These are phyloP conservation scores for Caranx ignobilis DNA, from an alignment of 2,113 vertebrate genomes.

Conservation along the genomic window DNA sequence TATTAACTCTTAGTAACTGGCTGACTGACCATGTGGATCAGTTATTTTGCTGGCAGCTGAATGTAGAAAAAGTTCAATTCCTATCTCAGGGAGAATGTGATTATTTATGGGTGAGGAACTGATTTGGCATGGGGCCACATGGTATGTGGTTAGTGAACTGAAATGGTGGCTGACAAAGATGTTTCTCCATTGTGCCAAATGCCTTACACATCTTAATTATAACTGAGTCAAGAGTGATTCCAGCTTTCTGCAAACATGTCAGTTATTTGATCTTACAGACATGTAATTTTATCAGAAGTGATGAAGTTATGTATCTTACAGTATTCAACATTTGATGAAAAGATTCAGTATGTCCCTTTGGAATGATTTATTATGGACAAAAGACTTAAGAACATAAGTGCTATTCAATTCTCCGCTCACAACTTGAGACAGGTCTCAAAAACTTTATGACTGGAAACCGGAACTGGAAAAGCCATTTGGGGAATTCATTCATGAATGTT, in stretches of 20 bases:
- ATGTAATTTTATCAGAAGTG: not conserved
- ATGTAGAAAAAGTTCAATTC: not conserved
- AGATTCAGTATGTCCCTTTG: not conserved
- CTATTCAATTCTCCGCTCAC: not conserved
- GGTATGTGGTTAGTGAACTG: not conserved
- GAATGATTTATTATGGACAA: not conserved
- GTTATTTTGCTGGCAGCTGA: not conserved
- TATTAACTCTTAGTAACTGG: not conserved
- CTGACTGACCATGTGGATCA: not conserved
- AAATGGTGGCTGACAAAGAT: slow-evolving; percentile 15
- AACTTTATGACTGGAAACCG: not conserved
- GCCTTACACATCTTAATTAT: not conserved
- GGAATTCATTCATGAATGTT: not conserved
- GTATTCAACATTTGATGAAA: not conserved
- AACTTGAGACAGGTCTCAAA: not conserved
- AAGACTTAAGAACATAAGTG: not conserved
- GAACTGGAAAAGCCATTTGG: no score
- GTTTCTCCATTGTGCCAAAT: slow-evolving; percentile 2
- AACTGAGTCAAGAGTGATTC: not conserved
- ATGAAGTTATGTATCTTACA: not conserved
- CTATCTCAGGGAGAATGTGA: not conserved
- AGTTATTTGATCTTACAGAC: not conserved
- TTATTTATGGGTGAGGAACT: slow-evolving; percentile 5
- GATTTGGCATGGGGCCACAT: not conserved
- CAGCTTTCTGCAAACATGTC: not conserved